Percentiles rank a stretch among this genome's conserved stretches.
These are phyloP conservation scores for Mionectes macconnelli DNA, from an alignment of 2,113 vertebrate species.

Conservation along the genomic window DNA sequence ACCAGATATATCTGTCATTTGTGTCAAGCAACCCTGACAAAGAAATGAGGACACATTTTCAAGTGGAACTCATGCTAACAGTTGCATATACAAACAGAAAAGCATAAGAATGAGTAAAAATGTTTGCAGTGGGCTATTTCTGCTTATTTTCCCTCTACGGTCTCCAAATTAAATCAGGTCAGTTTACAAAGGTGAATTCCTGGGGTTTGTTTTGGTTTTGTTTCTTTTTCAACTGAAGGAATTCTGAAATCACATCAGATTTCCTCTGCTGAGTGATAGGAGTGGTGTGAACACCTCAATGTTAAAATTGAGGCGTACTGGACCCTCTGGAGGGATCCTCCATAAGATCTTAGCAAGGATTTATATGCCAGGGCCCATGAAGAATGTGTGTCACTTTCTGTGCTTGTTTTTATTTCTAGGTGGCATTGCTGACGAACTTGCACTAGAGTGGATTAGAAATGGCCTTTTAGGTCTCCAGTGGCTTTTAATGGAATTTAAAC, in stretches of 20 bases:
- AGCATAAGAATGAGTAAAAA: neutral
- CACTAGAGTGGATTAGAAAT: neutral
- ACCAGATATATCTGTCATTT: neutral
- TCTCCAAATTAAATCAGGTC: rapidly evolving
- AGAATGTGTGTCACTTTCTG: neutral
- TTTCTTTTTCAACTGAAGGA: neutral
- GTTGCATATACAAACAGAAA: neutral
- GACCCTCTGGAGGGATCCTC: neutral
- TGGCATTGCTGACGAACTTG: neutral
- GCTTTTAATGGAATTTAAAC: neutral
- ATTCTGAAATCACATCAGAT: neutral
- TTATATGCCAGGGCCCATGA: neutral
- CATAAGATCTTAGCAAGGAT: too few species aligned
- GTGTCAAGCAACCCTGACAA: neutral
- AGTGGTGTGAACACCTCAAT: neutral
- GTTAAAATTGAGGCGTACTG: neutral
- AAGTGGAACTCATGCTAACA: neutral
- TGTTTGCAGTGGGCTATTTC: neutral
- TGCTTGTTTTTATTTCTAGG: neutral
- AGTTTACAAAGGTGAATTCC: neutral
- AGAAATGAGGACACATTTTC: neutral
- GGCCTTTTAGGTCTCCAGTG: neutral
- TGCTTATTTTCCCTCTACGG: rapidly evolving
- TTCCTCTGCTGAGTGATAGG: neutral
- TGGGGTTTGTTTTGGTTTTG: rapidly evolving